A percentile compares a stretch with the other conserved stretches of the same genome.
Evolutionary conservation across 1,140 invertebrate species (phyloP).

Genomic region (Trichoplusia ni): DNA sequence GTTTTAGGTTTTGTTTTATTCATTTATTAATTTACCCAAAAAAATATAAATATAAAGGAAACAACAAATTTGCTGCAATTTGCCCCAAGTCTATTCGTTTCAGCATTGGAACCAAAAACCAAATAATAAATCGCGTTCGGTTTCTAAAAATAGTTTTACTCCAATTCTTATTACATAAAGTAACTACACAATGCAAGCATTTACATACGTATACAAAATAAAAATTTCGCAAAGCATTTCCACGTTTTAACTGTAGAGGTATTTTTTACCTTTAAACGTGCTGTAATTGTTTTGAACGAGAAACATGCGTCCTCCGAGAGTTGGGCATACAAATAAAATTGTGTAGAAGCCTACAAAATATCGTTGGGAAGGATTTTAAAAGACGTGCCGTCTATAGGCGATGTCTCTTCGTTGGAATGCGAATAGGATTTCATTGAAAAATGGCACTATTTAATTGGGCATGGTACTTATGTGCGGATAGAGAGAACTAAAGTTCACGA

Average conservation of each 20-base stretch:
- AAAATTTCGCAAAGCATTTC: constrained; percentile 21
- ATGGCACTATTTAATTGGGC: too few species aligned
- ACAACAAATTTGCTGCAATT: too few species aligned
- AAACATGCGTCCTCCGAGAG: constrained; percentile 10
- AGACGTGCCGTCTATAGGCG: constrained; percentile 16
- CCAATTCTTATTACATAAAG: neutral
- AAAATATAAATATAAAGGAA: too few species aligned
- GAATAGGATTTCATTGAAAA: neutral
- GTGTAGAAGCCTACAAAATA: constrained; percentile 24
- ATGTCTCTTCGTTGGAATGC: neutral
- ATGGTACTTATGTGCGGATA: too few species aligned
- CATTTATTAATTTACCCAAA: too few species aligned
- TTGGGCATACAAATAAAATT: constrained; percentile 19
- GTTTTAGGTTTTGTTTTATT: too few species aligned
- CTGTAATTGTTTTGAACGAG: constrained; percentile 27
- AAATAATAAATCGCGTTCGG: too few species aligned
- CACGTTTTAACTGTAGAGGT: constrained; percentile 22
- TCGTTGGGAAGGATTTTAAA: constrained; percentile 18
- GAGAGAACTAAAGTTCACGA: too few species aligned
- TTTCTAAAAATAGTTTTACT: too few species aligned
- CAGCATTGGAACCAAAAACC: too few species aligned
- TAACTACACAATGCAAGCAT: neutral
- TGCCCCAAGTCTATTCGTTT: too few species aligned
- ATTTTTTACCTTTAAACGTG: constrained; percentile 17
- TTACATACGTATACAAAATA: constrained; percentile 2